phyloP scores from a whole-genome alignment of 2,113 vertebrate species.

The Megaptera novaeangliae region DNA sequence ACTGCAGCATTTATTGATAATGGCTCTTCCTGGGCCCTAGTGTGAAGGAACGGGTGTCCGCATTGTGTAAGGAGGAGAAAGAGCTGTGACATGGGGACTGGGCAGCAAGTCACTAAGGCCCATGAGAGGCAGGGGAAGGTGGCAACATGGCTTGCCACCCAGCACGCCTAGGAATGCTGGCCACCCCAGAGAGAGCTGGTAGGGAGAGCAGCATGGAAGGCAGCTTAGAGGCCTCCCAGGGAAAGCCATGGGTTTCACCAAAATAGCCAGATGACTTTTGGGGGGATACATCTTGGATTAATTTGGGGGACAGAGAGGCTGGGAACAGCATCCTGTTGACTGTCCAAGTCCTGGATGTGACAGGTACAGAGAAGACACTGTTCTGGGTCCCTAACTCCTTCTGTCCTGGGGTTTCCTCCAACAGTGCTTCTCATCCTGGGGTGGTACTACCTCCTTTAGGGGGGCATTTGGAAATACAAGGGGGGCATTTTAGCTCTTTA shows the following conservation, averaged over 20 bases:
- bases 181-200: neutral
- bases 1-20: neutral
- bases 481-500: neutral
- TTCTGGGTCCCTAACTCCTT: neutral
- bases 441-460: no score
- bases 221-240: neutral
- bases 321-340: neutral
- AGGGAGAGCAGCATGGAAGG: fast-evolving
- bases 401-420: neutral
- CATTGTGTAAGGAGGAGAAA: neutral
- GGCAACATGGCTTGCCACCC: neutral
- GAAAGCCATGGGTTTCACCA: neutral
- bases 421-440: neutral
- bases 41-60: neutral
- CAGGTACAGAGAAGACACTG: neutral
- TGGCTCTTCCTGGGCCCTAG: neutral
- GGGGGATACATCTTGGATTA: neutral
- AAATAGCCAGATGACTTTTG: neutral
- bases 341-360: neutral
- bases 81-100: fast-evolving
- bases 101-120: neutral
- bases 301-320: neutral
- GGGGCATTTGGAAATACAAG: neutral
- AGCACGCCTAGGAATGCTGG: neutral
- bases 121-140: neutral